Percentiles rank a stretch among this genome's conserved stretches.
phyloP scores from a whole-genome alignment of 2,888 invertebrate species.

The Eumerus sabulonum region DNA sequence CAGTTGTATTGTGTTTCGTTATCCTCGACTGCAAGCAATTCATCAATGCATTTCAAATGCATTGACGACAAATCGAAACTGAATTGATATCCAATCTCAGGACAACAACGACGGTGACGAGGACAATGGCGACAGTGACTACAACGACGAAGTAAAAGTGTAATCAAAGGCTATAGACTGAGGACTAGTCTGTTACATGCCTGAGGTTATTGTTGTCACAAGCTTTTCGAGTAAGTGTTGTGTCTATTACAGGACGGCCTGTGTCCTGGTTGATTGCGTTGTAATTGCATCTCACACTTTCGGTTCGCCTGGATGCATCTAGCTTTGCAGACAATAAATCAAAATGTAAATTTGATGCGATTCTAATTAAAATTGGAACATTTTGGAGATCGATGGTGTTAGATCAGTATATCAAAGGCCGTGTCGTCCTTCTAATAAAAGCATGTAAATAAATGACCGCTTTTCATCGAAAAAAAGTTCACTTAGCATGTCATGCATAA shows the following conservation, averaged over 20 bases:
- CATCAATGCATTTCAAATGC: constrained; percentile 54
- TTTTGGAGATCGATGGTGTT: constrained; percentile 33
- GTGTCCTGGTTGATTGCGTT: constrained; percentile 52
- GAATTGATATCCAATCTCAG: constrained; percentile 68
- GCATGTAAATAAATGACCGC: too few relatives aligned
- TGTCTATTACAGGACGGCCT: constrained; percentile 59
- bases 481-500: too few relatives aligned
- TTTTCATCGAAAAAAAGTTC: too few relatives aligned
- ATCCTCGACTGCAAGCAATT: constrained; percentile 24
- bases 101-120: constrained; percentile 30
- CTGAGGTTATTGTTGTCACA: constrained; percentile 48
- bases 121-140: constrained; percentile 45
- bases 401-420: too few relatives aligned
- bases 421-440: too few relatives aligned
- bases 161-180: too few relatives aligned
- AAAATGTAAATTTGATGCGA: constrained; percentile 58
- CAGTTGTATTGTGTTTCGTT: too few relatives aligned
- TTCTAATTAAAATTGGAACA: constrained; percentile 61
- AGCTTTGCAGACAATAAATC: constrained; percentile 38
- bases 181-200: constrained; percentile 52
- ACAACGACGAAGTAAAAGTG: too few relatives aligned
- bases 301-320: constrained; percentile 18
- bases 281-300: constrained; percentile 40
- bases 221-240: constrained; percentile 35
- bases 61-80: constrained; percentile 57